Conservation (phyloP, 2,797 vertebrate species). For the Argentina silus region DNA sequence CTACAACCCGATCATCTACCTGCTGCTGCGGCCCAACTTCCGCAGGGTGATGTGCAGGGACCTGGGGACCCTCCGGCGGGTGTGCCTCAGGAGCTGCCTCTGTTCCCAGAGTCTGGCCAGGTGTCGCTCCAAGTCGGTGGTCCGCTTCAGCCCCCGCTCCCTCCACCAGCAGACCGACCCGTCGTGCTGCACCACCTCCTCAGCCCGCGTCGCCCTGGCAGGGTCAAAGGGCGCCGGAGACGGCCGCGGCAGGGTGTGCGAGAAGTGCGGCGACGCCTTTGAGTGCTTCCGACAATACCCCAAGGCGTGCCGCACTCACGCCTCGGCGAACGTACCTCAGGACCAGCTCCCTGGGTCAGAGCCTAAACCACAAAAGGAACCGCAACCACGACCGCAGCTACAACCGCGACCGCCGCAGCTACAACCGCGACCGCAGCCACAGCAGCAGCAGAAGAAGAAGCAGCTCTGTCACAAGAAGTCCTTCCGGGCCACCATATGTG, state of each 20-base stretch:
- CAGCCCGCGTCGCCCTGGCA: slow-evolving; percentile 30
- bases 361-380: slow-evolving; percentile 12
- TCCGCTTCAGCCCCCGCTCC: slow-evolving; percentile 40
- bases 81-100: slow-evolving; percentile 55
- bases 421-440: slow-evolving; percentile 12
- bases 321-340: slow-evolving; percentile 13
- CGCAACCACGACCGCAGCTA: slow-evolving; percentile 3
- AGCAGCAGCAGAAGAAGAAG: slow-evolving; percentile 19
- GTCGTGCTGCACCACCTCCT: slow-evolving; percentile 47
- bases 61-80: slow-evolving; percentile 53
- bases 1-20: slow-evolving; percentile 79
- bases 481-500: slow-evolving; percentile 36
- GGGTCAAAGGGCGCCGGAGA: slow-evolving; percentile 26
- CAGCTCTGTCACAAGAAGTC: slow-evolving; percentile 35
- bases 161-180: slow-evolving; percentile 45
- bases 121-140: slow-evolving; percentile 40
- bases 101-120: slow-evolving; percentile 34
- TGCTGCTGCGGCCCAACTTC: slow-evolving; percentile 77
- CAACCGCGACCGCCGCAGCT: not conserved
- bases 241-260: slow-evolving; percentile 28
- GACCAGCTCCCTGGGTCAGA: slow-evolving; percentile 10
- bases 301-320: slow-evolving; percentile 36
- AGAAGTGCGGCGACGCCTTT: slow-evolving; percentile 55
- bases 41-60: slow-evolving; percentile 65
- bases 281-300: slow-evolving; percentile 65